These are phyloP conservation scores for Teleogryllus occipitalis DNA, from an alignment of 1,140 invertebrate genomes.

Conservation along the genomic window DNA sequence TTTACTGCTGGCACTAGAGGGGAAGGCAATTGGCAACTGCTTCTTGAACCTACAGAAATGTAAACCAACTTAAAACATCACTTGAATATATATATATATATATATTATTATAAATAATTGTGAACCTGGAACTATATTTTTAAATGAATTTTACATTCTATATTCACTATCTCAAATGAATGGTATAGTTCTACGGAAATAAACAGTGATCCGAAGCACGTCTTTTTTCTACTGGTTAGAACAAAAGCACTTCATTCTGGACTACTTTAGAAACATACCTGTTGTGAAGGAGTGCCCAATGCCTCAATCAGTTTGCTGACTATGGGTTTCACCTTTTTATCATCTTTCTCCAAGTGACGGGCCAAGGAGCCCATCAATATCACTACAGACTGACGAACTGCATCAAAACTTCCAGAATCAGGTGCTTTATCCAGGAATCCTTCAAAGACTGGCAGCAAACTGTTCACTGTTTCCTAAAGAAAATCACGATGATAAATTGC, in stretches of 20 bases:
- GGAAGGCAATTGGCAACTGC: slow-evolving; percentile 95
- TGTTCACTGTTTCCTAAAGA: slow-evolving; percentile 51
- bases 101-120: neutral
- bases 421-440: slow-evolving; percentile 83
- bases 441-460: slow-evolving; percentile 80
- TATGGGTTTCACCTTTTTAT: slow-evolving; percentile 86
- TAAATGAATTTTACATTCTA: too few species aligned
- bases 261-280: slow-evolving; percentile 55
- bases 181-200: too few species aligned
- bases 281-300: slow-evolving; percentile 91
- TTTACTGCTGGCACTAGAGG: slow-evolving; percentile 86
- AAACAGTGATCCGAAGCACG: too few species aligned
- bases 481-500: neutral
- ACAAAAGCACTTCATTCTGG: too few species aligned
- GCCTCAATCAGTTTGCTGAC: slow-evolving; percentile 83
- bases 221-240: too few species aligned
- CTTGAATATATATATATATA: neutral
- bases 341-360: slow-evolving; percentile 84
- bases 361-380: slow-evolving; percentile 95
- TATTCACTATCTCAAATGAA: too few species aligned
- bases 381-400: slow-evolving; percentile 89
- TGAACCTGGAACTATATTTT: too few species aligned
- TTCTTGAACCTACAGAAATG: slow-evolving; percentile 75
- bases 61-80: slow-evolving; percentile 13
- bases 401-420: slow-evolving; percentile 83